A percentile compares a stretch with the other conserved stretches of the same genome.
phyloP scores from a whole-genome alignment of 2,888 invertebrate genomes.

The Phragmatobia fuliginosa region DNA sequence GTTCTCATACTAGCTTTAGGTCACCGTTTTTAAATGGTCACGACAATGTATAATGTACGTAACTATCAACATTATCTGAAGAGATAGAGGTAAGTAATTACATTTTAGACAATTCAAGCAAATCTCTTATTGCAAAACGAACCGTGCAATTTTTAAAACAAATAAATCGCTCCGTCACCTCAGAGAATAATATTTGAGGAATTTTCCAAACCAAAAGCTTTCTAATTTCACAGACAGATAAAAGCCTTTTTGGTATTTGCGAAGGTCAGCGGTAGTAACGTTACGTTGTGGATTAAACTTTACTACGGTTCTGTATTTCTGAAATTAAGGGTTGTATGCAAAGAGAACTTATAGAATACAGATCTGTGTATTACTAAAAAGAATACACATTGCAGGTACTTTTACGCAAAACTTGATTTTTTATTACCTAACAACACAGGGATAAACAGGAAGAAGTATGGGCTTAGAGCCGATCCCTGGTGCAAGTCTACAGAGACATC shows the following conservation, averaged over 20 bases:
- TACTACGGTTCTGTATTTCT: neutral
- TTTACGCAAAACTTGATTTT: no score
- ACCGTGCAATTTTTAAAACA: conserved; percentile 62
- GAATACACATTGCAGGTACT: no score
- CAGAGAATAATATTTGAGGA: conserved; percentile 66
- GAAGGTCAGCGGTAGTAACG: conserved; percentile 56
- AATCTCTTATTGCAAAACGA: conserved; percentile 45
- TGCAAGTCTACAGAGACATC: no score
- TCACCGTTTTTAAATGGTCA: conserved; percentile 32
- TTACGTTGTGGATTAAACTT: conserved; percentile 27
- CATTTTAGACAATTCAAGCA: conserved; percentile 15
- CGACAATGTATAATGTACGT: conserved; percentile 9
- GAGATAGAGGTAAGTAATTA: neutral
- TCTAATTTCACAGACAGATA: conserved; percentile 63
- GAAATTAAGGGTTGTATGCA: neutral
- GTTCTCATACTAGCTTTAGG: conserved; percentile 21
- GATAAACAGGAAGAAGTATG: no score
- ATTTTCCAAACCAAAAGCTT: conserved; percentile 72
- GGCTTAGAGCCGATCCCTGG: no score
- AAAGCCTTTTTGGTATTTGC: conserved; percentile 57
- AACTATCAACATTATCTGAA: neutral
- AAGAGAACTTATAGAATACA: no score
- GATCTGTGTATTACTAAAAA: no score
- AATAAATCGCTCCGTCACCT: conserved; percentile 63
- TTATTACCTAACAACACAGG: no score